Evolutionary conservation across 2,113 vertebrate genomes (phyloP), one percentile per base, ranked within the genome.

Genomic region (Trematocara stigmaticum): DNA sequence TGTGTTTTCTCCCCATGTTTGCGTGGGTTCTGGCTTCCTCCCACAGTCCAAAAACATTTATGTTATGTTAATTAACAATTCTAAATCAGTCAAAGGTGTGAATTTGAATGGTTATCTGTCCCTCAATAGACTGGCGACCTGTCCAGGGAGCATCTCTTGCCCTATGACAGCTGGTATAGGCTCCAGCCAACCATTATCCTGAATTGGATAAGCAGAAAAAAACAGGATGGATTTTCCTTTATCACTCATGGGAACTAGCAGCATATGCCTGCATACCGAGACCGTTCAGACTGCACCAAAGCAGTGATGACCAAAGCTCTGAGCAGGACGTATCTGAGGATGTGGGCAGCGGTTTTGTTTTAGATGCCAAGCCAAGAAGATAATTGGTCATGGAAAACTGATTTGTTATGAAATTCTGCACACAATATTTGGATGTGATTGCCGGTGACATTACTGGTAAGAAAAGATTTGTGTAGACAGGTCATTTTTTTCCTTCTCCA

Each of bases 371-470:
- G 81, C 81, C 89, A 88, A 84, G 47, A 88, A 38, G 45, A 20
- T 47, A 31, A 56, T 45, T n/a, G 87, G 66, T 91, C 49, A 71
- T 61, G 53, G 53, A 84, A 78, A 83, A 84, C n/a, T 11, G 61
- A 82, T 59, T 84, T 57, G 78, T 88, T 84, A 74, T 71, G 69
- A 91, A 82, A 83, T 71, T 10, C 57, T 79, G 81, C 61, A 52
- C 35, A 82, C 74, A 84, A 35, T 66, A 79, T 79, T 76, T 87
- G 56, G 74, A 87, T 51, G 29, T 5, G 23, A 57, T 64, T 15
- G 57, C 52, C n/a, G 29, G 12, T 35, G 64, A 59, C 79, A 74
- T 71, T 26, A 45, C 42, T 49, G 4, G 3, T 71, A 57, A 80
- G 7, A 5, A 10, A 18, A 56, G 40, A 83, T 90, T 40, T 66